Evolutionary conservation across 2,797 vertebrate genomes (phyloP).

Genomic region (Bufotes viridis): DNA sequence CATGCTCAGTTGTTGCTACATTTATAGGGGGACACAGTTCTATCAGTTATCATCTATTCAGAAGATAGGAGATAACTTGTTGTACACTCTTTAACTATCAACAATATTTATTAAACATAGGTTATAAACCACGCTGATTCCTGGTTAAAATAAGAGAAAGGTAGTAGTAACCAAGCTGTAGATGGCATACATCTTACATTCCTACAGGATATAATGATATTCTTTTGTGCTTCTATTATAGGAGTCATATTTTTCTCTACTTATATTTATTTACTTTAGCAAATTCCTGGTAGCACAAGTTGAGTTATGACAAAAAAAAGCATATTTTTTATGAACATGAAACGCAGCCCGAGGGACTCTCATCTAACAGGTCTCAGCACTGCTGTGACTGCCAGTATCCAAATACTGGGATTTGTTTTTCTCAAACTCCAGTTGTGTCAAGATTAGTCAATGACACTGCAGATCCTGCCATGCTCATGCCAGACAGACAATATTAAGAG

Average conservation of each 20-base stretch:
- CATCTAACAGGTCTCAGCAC: constrained; percentile 38
- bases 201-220: neutral
- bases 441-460: constrained; percentile 43
- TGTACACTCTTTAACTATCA: too few relatives aligned
- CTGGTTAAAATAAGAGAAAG: neutral
- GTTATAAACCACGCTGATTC: neutral
- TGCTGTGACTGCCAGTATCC: constrained; percentile 17
- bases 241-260: constrained; percentile 30
- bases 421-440: constrained; percentile 27
- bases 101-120: neutral
- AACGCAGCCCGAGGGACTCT: constrained; percentile 27
- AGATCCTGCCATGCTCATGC: neutral
- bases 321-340: constrained; percentile 43
- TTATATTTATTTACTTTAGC: constrained; percentile 50
- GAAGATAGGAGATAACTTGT: too few relatives aligned
- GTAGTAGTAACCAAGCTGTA: neutral
- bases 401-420: constrained; percentile 25
- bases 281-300: constrained; percentile 43
- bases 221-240: neutral
- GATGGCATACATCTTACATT: neutral
- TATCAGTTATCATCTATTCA: too few relatives aligned
- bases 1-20: too few relatives aligned
- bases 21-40: too few relatives aligned
- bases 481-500: neutral
- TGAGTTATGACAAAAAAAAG: constrained; percentile 41